Base-by-base conservation (phyloP, 2,888 invertebrate species). In the Luperina nickerlii region DNA sequence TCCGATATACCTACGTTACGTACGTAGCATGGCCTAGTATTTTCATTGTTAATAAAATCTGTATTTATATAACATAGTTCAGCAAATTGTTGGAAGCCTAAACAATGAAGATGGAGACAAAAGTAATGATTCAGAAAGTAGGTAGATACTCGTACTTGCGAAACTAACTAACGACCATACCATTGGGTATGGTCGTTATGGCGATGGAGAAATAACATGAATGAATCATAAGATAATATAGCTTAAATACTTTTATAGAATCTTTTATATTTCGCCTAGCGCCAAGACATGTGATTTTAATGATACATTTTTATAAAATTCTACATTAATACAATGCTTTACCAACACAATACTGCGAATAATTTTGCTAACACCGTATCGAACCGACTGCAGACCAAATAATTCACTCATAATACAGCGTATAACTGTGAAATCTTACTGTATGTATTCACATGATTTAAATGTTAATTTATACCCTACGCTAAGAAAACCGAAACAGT, bases 371-470 rank as follows among this genome's bases (percentile, higher is more conserved):
- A 68, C 9, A 63, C 27, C 62, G 2, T 24, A 27, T 20, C 42
- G 20, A 8, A n/a, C 27, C 0, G 13, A 76, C 76, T 7, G 20
- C 18, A 63, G 11, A 66, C 48, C n/a, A n/a, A 8, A 11, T 48
- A 62, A 62, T 60, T 32, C 5, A 5, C 18, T 15, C 7, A 42
- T 20, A 81, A 42, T 42, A 80, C 15, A 68, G 6, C 9, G 24
- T 65, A 48, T 48, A 32, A 65, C 48, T 65, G 83, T 63, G 62
- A 76, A 83, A 60, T 81, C 8, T 48, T 11, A 48, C 68, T 62
- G 54, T 76, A 48, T 57, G 8, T 15, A 27, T 62, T 48, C 38
- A 45, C 32, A 57, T 15, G 4, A 48, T 66, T 57, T 7, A 42
- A 79, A 83, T 54, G n/a, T 68, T 63, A 63, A 63, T 68, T 32